These are phyloP conservation scores for Sebastiscus tertius DNA, from an alignment of 2,797 vertebrate species.

Conservation along the genomic window DNA sequence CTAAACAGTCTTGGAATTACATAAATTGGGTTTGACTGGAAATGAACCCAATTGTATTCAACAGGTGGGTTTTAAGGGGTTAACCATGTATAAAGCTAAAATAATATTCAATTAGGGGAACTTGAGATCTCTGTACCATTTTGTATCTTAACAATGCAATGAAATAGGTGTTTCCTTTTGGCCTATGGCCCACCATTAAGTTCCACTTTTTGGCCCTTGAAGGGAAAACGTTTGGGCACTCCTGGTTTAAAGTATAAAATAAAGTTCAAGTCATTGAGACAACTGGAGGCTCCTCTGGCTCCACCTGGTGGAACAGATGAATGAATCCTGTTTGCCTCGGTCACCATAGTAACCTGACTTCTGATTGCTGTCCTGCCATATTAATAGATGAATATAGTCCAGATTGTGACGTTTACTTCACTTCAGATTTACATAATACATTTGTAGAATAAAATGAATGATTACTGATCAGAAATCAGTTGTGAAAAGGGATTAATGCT, in stretches of 20 bases:
- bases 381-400: not conserved
- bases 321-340: rapidly evolving
- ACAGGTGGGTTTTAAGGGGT: too few species aligned
- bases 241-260: not conserved
- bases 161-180: too few species aligned
- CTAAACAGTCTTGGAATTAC: too few species aligned
- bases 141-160: too few species aligned
- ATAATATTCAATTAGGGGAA: too few species aligned
- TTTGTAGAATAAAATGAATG: not conserved
- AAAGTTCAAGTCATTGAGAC: not conserved
- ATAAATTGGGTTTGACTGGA: too few species aligned
- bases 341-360: not conserved
- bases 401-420: not conserved
- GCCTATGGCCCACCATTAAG: too few species aligned
- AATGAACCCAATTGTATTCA: too few species aligned
- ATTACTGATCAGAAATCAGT: not conserved
- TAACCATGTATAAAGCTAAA: too few species aligned
- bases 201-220: too few species aligned
- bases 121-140: too few species aligned
- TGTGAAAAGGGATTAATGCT: not conserved
- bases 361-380: not conserved
- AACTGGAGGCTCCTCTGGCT: not conserved
- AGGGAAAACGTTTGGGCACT: not conserved
- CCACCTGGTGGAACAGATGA: constrained; percentile 48
- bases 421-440: not conserved